Base-by-base conservation (phyloP, 2,888 invertebrate genomes). In the Chironomus riparius region DNA sequence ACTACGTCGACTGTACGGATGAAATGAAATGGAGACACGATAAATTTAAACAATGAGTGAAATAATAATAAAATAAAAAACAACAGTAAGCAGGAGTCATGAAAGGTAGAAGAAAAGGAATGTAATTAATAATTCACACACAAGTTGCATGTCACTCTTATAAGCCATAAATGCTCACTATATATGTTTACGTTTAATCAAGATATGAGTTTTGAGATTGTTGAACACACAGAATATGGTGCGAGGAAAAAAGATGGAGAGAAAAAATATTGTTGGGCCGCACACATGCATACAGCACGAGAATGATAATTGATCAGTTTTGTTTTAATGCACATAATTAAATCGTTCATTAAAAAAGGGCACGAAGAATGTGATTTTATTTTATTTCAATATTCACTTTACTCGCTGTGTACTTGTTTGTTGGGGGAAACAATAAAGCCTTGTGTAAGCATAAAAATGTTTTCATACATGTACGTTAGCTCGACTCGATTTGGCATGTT, bases 221-320 rank as follows among this genome's bases (percentile, higher is more conserved):
- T 15, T 56, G 56, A n/a, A 15, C 18, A 56, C 56, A 15, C 18
- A 56, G 15, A 56, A 56, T 56, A 18, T 56, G 56, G 38, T 38
- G 38, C 38, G 38, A 38, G 38, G 38, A 38, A 38, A 10, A 2
- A 38, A 38, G 38, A 38, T 38, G 38, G 38, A 38, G 38, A 38
- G 38, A 38, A 38, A n/a, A n/a, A 38, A 38, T 38, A 10, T 38
- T 38, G 38, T 47, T 48, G 10, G 22, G 13, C 71, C 56, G 22
- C 50, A 71, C 71, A 71, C 24, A 56, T 50, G 24, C 71, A 56
- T 56, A 65, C 24, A 65, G 5, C 62, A 62, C 18, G 18, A 18
- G 65, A 73, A 73, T 73, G 62, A 73, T 73, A 73, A 73, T 73
- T 73, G 73, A 73, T 73, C 73, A 73, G 73, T 62, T 73, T 73